These are phyloP conservation scores for Parnassius orleans DNA, from an alignment of 2,888 invertebrate species.

Conservation along the genomic window DNA sequence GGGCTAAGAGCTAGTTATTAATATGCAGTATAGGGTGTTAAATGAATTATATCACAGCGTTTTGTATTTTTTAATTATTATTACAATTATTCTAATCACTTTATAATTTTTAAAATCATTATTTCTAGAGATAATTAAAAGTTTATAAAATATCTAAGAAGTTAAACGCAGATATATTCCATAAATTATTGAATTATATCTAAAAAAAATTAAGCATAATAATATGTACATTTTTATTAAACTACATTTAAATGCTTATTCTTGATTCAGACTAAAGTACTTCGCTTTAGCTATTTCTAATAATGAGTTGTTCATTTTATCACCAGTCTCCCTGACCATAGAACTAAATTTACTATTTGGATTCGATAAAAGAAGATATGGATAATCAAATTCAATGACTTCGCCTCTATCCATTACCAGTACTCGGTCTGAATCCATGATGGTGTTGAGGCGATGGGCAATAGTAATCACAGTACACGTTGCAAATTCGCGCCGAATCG, in stretches of 20 bases:
- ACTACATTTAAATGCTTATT: conserved; percentile 26
- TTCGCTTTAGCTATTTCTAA: conserved; percentile 60
- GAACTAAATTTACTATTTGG: conserved; percentile 80
- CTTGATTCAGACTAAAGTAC: conserved; percentile 44
- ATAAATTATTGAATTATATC: too few species aligned
- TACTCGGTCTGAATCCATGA: conserved; percentile 94
- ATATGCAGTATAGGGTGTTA: too few species aligned
- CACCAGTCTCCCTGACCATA: conserved; percentile 86
- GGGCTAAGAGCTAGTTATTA: too few species aligned
- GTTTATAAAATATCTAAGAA: too few species aligned
- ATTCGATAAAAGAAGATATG: conserved; percentile 81
- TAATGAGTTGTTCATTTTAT: conserved; percentile 57
- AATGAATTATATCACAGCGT: too few species aligned
- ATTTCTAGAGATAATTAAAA: too few species aligned
- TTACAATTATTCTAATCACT: too few species aligned
- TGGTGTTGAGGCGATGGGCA: conserved; percentile 93
- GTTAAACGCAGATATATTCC: too few species aligned
- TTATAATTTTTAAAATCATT: too few species aligned
- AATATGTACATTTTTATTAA: too few species aligned
- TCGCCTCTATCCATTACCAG: conserved; percentile 91
- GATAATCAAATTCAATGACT: conserved; percentile 86
- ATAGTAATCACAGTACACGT: conserved; percentile 93
- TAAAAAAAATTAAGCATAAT: too few species aligned
- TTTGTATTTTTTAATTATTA: too few species aligned
- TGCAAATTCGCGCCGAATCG: conserved; percentile 88